Percentiles rank a stretch among this genome's conserved stretches.
Conservation (phyloP, 2,113 vertebrate genomes). For the Sander vitreus region DNA sequence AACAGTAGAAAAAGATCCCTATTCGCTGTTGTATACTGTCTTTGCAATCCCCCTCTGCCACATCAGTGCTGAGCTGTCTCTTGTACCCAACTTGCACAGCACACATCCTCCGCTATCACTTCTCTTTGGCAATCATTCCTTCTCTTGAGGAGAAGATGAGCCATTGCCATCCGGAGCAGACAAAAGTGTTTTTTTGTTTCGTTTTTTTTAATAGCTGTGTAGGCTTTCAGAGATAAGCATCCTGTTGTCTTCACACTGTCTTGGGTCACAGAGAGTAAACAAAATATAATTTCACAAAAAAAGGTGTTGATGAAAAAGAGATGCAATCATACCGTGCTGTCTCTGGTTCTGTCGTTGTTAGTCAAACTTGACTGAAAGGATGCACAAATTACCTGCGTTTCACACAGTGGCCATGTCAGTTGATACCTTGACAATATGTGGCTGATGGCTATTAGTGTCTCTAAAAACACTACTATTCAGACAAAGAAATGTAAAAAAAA, state of each 20-base stretch:
- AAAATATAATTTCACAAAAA: constrained; percentile 25
- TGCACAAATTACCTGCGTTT: too few species aligned
- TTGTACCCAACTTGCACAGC: constrained; percentile 32
- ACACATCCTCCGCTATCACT: constrained; percentile 23
- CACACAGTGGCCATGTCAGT: too few species aligned
- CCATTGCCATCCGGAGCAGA: constrained; percentile 16
- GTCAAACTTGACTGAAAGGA: neutral
- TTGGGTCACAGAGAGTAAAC: constrained; percentile 21
- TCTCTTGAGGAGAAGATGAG: constrained; percentile 32
- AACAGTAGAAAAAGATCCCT: constrained; percentile 33
- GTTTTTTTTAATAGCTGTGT: neutral
- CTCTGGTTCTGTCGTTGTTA: neutral
- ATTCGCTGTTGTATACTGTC: neutral
- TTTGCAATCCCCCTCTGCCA: constrained; percentile 26
- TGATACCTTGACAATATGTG: neutral
- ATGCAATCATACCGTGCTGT: neutral
- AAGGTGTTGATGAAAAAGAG: constrained; percentile 8
- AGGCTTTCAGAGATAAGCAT: constrained; percentile 32
- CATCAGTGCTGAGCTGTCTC: constrained; percentile 43
- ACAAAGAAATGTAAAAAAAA: neutral
- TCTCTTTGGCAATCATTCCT: constrained; percentile 35
- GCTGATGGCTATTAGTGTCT: neutral
- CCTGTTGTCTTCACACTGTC: constrained; percentile 29
- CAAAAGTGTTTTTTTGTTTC: constrained; percentile 24
- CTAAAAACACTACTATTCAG: neutral